Base-by-base conservation (phyloP, 2,888 invertebrate species). In the Drosophila histrio region DNA sequence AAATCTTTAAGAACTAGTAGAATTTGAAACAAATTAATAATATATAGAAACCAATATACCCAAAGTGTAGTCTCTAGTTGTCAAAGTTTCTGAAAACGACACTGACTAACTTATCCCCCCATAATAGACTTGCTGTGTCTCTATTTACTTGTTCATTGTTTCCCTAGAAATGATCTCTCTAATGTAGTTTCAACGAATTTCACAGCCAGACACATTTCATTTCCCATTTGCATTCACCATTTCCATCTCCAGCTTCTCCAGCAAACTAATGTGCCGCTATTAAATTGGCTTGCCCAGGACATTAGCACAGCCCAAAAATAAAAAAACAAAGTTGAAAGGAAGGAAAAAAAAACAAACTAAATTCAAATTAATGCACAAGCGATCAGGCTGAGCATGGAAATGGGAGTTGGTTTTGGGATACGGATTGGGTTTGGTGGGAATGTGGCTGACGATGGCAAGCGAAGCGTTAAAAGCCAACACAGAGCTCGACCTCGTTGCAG, bases 201-300 rank as follows among this genome's bases (percentile, higher is more conserved):
- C 19, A 5, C 41, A 30, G 38, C 22, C 69, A 59, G 52, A 60
- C 39, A 57, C 64, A 60, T 59, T 54, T 36, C 24, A n/a, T n/a
- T n/a, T 24, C 11, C 8, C 50, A 72, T 72, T 72, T 72, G 67
- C 67, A 62, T 58, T 56, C 49, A 30, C 60, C 22, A 9, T 7
- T 9, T 13, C 15, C 26, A 11, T 28, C 17, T 7, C 5, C 13
- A 26, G 24, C 7, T 17, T 36, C 32, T n/a, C 5, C 32, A 11
- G 13, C 1, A 52, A 58, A 84, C 71, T 79, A 71, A 81, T 81
- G 79, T 68, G 64, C 43, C 56, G 62, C 77, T 71, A 79, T 81
- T 84, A 81, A 81, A 79, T 77, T 71, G 85, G 77, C 64, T 77
- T 57, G 68, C 79, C 80, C 77, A 67, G 66, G 57, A 72, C 74